A percentile compares a stretch with the other conserved stretches of the same genome.
phyloP scores from a whole-genome alignment of 2,797 vertebrate species.

The Sternotherus odoratus region DNA sequence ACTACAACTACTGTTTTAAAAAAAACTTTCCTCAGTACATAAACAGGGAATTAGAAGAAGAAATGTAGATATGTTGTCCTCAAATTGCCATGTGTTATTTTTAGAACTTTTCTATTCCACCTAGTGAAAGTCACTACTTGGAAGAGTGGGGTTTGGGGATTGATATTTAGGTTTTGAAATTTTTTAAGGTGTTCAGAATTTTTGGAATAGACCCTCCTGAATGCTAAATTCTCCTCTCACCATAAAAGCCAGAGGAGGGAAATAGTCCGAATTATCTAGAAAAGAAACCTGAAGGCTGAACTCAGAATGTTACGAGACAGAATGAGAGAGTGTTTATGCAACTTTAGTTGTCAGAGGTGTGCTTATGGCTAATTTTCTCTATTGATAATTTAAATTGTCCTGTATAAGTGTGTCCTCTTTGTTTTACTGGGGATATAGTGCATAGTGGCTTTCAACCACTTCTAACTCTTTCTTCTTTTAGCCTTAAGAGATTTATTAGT shows the following conservation, averaged over 20 bases:
- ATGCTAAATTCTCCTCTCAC: neutral
- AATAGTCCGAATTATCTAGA: neutral
- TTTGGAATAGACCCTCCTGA: neutral
- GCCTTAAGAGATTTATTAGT: neutral
- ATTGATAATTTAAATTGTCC: neutral
- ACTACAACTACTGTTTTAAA: neutral
- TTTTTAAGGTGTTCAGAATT: neutral
- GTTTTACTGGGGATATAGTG: neutral
- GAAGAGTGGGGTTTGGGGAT: neutral
- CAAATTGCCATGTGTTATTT: neutral
- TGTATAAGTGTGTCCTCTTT: neutral
- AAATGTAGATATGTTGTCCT: conserved; percentile 30
- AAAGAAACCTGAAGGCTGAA: neutral
- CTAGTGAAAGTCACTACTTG: neutral
- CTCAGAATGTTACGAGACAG: neutral
- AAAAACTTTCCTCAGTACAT: neutral
- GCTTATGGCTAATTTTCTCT: neutral
- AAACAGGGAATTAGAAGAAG: conserved; percentile 28
- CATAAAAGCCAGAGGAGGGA: neutral
- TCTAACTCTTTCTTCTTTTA: neutral
- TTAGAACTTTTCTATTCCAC: conserved; percentile 25
- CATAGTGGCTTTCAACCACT: neutral
- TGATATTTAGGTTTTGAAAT: neutral
- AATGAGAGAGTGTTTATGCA: neutral
- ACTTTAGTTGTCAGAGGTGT: neutral